Evolutionary conservation across 1,140 invertebrate genomes (phyloP), one percentile per base, ranked within the genome.

Genomic region (Brachionus manjavacas): DNA sequence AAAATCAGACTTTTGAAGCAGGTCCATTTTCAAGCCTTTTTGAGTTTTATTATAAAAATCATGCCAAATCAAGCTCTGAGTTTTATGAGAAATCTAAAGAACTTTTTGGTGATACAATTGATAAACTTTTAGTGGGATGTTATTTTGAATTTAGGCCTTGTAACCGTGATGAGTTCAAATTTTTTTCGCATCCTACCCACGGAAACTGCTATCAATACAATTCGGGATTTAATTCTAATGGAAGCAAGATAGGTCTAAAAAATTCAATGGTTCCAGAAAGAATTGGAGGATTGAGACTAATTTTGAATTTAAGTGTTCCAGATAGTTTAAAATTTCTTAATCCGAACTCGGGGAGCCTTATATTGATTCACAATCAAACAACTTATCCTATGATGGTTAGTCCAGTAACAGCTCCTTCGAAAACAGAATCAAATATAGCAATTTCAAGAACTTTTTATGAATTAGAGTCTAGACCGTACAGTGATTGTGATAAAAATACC

Each of bases 151-250:
- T 20, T 39, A 1, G 0, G 0, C n/a, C 3, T 2, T 72, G 68
- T 72, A 20, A 72, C 35, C 28, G 14, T 0, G 14, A 12, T 14
- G 14, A 39, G 0, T 20, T 46, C 12, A 52, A 4, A n/a, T 64
- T 35, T 3, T 52, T 28, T 52, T 80, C 6, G 0, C 76, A 55
- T 52, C 14, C 20, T 0, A 52, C 23, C 9, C 25, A 80, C 23
- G 76, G 76, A 31, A 80, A 80, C 41, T 80, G 76, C 41, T 80
- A 7, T 28, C 76, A 55, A 80, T 80, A 55, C 9, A 80, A 80
- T 64, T 80, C 76, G 0, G 76, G 76, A 16, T 39, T 7, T 20
- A 8, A 43, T 9, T 9, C 12, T 1, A n/a, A 72, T 1, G 68
- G 68, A 7, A 41, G 16, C 14, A 39, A 14, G 43, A 14, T 72